Base-by-base conservation (phyloP, 2,113 vertebrate species). In the Narcine bancroftii region DNA sequence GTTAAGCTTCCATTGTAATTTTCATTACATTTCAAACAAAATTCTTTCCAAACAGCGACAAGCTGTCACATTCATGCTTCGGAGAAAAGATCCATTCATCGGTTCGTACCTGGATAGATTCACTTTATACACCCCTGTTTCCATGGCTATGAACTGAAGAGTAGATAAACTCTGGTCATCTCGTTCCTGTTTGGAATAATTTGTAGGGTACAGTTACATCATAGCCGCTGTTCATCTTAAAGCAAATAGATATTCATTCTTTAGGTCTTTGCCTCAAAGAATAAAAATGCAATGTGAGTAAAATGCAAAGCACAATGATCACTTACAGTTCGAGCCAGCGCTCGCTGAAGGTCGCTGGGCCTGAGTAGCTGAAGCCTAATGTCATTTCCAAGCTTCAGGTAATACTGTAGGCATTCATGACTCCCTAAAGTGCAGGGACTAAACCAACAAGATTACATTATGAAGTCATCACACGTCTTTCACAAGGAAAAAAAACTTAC, bases 81-180 rank as follows among this genome's bases (percentile, higher is more conserved):
- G 5, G 33, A 45, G 33, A 60, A 19, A 56, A 53, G 13, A 2
- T 11, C 4, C 47, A 81, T 26, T 29, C 10, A 26, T 36, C 33
- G 4, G 13, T 39, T 89, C 95, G 95, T 93, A 96, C 96, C 92
- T 10, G 85, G 93, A 94, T 87, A 95, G 77, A 79, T 94, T 94
- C 95, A 94, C 95, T 93, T 95, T 93, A 92, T 93, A 94, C 60
- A 77, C 89, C 29, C 92, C 93, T 93, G 94, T 63, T 36, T 87
- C 81, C 56, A 21, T 87, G 81, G 17, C 92, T 15, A 96, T 93
- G 56, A 95, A 93, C 7, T 95, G 93, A 53, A 95, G 93, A 93
- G 92, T 24, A 92, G 96, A 94, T 42, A 6, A 92, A 42, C 92
- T 92, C 71, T 93, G 94, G 93, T 96, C 96, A 94, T 96, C 96